Percentiles rank a stretch among this genome's conserved stretches.
phyloP scores from a whole-genome alignment of 2,888 invertebrate species.

The Myathropa florea region DNA sequence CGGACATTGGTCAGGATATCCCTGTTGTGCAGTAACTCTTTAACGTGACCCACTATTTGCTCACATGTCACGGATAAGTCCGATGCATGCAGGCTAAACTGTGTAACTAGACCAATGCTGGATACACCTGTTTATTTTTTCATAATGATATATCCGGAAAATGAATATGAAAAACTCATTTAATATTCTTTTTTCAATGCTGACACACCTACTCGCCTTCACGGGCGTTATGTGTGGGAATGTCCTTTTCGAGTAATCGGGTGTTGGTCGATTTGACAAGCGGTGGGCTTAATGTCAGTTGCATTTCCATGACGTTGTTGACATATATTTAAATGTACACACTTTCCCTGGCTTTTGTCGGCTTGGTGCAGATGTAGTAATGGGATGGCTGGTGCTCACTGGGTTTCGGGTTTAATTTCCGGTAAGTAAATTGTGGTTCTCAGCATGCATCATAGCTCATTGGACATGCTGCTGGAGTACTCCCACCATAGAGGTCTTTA shows the following conservation, averaged over 20 bases:
- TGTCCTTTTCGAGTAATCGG: neutral
- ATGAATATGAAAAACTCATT: neutral
- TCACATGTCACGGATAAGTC: slow-evolving; percentile 11
- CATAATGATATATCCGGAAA: neutral
- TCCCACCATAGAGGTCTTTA: too few relatives aligned
- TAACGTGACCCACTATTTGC: slow-evolving; percentile 22
- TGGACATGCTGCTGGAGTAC: neutral
- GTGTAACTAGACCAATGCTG: neutral
- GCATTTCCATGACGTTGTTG: neutral
- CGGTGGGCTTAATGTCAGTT: neutral
- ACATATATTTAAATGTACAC: neutral
- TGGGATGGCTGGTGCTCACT: neutral
- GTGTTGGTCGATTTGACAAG: neutral
- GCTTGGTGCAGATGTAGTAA: neutral
- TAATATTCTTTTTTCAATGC: neutral
- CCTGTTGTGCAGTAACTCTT: neutral
- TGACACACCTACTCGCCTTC: neutral
- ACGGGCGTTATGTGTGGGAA: neutral
- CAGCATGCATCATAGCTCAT: neutral
- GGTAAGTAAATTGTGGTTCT: neutral
- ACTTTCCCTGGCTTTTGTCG: neutral
- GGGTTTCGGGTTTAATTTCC: neutral
- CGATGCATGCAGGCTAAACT: neutral
- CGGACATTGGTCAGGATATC: neutral
- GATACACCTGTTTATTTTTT: neutral